These are phyloP conservation scores for Cottoperca gobio DNA, from an alignment of 2,797 vertebrate species.

Conservation along the genomic window DNA sequence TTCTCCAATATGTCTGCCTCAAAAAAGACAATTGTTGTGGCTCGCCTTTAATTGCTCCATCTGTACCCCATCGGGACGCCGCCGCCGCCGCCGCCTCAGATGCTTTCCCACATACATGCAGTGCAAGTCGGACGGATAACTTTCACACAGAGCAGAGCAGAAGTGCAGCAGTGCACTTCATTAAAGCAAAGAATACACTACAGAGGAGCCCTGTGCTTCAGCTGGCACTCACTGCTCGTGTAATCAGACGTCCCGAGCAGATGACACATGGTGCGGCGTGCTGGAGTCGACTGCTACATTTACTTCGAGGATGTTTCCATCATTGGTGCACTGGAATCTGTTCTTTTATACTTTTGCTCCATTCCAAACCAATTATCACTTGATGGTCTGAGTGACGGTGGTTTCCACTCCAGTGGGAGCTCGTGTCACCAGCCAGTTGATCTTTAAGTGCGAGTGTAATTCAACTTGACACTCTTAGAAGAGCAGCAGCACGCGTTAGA, in stretches of 20 bases:
- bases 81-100: constrained; percentile 47
- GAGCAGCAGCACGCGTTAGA: constrained; percentile 12
- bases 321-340: constrained; percentile 79
- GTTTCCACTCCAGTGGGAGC: constrained; percentile 76
- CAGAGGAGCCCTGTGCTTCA: constrained; percentile 54
- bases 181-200: constrained; percentile 56
- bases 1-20: constrained; percentile 77
- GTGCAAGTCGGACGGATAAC: constrained; percentile 53
- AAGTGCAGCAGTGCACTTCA: constrained; percentile 65
- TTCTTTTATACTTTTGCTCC: constrained; percentile 72
- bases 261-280: constrained; percentile 64
- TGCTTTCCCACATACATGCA: constrained; percentile 61
- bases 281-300: constrained; percentile 73
- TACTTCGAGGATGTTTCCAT: constrained; percentile 78
- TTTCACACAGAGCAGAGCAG: constrained; percentile 55
- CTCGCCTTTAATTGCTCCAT: constrained; percentile 80
- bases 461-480: constrained; percentile 38
- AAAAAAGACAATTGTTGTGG: constrained; percentile 75
- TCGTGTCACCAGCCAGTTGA: constrained; percentile 57
- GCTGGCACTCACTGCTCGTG: constrained; percentile 54
- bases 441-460: constrained; percentile 50
- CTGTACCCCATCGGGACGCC: constrained; percentile 73
- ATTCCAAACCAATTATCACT: constrained; percentile 84
- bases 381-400: constrained; percentile 85
- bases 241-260: constrained; percentile 68